Percentiles rank a stretch among this genome's conserved stretches.
Conservation (phyloP, 2,113 vertebrate species). For the Tachysurus vachellii region DNA sequence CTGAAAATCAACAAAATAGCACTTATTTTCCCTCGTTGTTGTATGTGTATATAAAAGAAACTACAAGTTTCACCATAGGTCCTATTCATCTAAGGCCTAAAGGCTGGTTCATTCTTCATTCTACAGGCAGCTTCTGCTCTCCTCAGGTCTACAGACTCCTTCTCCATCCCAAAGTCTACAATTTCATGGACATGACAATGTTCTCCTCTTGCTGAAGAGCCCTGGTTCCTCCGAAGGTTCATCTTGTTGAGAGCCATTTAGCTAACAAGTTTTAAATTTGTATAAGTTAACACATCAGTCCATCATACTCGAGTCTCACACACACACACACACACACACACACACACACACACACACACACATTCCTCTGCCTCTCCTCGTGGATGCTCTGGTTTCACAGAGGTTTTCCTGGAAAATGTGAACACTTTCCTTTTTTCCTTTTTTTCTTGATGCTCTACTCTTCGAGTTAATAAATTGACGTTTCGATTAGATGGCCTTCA, state of each 20-base stretch:
- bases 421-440: not conserved
- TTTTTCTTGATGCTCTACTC: conserved; percentile 60
- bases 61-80: not conserved
- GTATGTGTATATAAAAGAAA: no score
- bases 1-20: no score
- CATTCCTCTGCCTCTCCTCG: not conserved
- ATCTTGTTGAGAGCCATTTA: not conserved
- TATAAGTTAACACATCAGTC: not conserved
- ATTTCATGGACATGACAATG: not conserved
- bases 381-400: conserved; percentile 25
- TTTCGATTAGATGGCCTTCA: conserved; percentile 77
- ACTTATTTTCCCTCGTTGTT: no score
- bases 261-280: not conserved
- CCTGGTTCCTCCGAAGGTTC: conserved; percentile 1
- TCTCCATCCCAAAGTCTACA: no score
- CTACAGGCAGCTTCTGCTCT: not conserved
- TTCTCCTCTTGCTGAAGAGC: not conserved
- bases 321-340: conserved; percentile 7
- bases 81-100: not conserved
- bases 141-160: not conserved
- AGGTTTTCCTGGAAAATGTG: conserved; percentile 26
- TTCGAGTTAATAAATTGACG: conserved; percentile 79
- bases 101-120: no score
- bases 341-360: conserved; percentile 28
- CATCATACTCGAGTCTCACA: not conserved